Conservation (phyloP, 2,888 invertebrate species). For the Saturnia japonica region DNA sequence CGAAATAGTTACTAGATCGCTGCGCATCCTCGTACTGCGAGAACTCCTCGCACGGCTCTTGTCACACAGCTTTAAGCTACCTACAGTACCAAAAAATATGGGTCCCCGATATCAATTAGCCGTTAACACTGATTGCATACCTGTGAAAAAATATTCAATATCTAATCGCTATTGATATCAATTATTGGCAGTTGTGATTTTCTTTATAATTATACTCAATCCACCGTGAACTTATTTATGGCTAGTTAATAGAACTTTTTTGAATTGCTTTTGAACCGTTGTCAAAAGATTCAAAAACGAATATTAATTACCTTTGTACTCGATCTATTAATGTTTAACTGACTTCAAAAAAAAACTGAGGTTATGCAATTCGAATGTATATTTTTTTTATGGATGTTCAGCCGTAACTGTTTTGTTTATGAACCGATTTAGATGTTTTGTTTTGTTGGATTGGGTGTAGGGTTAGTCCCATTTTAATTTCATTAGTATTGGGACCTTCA, state of each 20-base stretch:
- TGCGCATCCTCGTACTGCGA: too few relatives aligned
- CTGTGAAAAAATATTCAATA: background rate
- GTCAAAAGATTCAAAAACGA: background rate
- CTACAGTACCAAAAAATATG: too few relatives aligned
- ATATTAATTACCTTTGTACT: background rate
- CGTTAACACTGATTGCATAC: background rate
- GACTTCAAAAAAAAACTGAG: too few relatives aligned
- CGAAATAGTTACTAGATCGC: too few relatives aligned
- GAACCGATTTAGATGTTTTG: background rate
- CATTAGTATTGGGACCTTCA: too few relatives aligned
- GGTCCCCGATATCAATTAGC: too few relatives aligned
- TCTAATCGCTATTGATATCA: background rate
- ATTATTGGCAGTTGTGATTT: background rate
- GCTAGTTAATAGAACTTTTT: background rate
- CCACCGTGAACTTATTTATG: background rate
- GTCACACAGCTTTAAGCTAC: too few relatives aligned
- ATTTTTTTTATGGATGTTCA: too few relatives aligned
- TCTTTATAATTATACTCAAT: background rate
- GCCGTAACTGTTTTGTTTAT: background rate
- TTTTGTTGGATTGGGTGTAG: background rate
- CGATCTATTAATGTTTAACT: background rate
- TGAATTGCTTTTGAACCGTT: background rate
- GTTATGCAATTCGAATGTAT: too few relatives aligned
- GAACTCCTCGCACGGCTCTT: too few relatives aligned
- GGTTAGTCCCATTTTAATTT: too few relatives aligned